These are phyloP conservation scores for Acleris laterana DNA, from an alignment of 2,888 invertebrate genomes.

Conservation along the genomic window DNA sequence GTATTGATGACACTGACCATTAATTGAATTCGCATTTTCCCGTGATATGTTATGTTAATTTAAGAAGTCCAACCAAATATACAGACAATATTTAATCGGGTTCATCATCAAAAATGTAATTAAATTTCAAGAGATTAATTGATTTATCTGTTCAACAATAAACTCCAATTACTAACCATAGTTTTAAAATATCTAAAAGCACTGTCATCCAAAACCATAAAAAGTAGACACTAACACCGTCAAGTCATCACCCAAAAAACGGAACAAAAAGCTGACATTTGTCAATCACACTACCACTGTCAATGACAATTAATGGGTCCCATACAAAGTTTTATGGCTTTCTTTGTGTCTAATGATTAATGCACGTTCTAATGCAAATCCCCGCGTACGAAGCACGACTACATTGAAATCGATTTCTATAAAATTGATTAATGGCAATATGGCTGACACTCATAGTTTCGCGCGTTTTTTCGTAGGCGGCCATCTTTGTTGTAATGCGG, in stretches of 20 bases:
- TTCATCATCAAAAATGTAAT: too few species aligned
- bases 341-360: slow-evolving; percentile 82
- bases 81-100: too few species aligned
- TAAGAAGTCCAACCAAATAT: too few species aligned
- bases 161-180: too few species aligned
- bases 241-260: slow-evolving; percentile 23
- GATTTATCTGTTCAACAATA: too few species aligned
- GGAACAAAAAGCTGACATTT: slow-evolving; percentile 67
- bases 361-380: slow-evolving; percentile 84
- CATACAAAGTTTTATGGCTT: slow-evolving; percentile 81
- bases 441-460: slow-evolving; percentile 53
- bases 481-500: slow-evolving; percentile 31
- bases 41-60: too few species aligned
- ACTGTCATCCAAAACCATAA: slow-evolving; percentile 7
- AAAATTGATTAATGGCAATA: slow-evolving; percentile 78
- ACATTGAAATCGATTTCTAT: slow-evolving; percentile 62
- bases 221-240: slow-evolving; percentile 10
- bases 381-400: slow-evolving; percentile 67
- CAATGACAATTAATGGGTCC: slow-evolving; percentile 83
- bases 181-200: background rate
- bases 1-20: too few species aligned
- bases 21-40: too few species aligned
- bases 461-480: slow-evolving; percentile 59
- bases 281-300: slow-evolving; percentile 80
- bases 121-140: too few species aligned